These are phyloP conservation scores for Eupithecia tripunctaria DNA, from an alignment of 2,888 invertebrate genomes.

Conservation along the genomic window DNA sequence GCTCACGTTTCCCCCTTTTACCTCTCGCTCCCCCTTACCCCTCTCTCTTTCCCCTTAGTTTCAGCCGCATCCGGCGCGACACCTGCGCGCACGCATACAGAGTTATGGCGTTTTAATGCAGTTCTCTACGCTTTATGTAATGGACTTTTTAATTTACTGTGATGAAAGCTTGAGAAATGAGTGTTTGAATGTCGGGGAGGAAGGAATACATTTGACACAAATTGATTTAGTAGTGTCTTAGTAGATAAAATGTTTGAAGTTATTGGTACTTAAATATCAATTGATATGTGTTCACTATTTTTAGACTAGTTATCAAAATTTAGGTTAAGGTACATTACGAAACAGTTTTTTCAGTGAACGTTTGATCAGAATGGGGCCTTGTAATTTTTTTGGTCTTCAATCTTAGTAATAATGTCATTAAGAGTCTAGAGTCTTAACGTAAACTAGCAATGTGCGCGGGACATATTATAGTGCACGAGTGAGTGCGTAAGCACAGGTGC, in stretches of 20 bases:
- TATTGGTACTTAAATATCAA: no score
- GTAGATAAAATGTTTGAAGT: background rate
- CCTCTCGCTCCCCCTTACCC: slow-evolving; percentile 40
- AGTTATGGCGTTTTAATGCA: slow-evolving; percentile 80
- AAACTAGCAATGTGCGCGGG: no score
- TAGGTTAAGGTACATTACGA: no score
- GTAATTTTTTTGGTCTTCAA: background rate
- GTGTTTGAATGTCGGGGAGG: slow-evolving; percentile 44
- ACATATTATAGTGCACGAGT: no score
- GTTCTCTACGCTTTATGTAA: slow-evolving; percentile 68
- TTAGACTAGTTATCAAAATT: no score
- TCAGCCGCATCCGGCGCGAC: slow-evolving; percentile 79
- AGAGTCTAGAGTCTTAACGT: no score
- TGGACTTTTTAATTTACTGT: slow-evolving; percentile 67
- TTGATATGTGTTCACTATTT: no score
- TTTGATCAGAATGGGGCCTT: background rate
- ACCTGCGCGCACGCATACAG: slow-evolving; percentile 75
- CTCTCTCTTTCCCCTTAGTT: slow-evolving; percentile 45
- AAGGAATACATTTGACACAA: slow-evolving; percentile 20
- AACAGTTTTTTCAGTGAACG: no score
- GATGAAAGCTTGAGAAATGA: slow-evolving; percentile 69
- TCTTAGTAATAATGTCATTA: background rate
- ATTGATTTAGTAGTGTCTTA: slow-evolving; percentile 7
- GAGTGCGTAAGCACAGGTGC: no score
- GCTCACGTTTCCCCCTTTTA: slow-evolving; percentile 34